Evolutionary conservation across 2,888 invertebrate species (phyloP), one percentile per base, ranked within the genome.

Genomic region (Phasia obesa): DNA sequence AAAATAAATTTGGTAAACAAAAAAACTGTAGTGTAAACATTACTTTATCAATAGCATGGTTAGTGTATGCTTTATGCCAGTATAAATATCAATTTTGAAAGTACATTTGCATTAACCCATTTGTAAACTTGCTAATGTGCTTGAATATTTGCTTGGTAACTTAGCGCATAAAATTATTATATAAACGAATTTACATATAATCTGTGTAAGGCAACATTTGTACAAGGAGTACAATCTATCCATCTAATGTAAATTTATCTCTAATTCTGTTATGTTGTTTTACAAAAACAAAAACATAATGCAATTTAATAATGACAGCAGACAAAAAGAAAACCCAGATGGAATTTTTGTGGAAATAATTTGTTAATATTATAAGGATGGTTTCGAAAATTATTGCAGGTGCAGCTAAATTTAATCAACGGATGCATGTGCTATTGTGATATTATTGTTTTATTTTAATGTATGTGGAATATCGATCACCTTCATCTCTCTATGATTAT

Each of bases 121-220:
- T 78, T 74, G 82, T 69, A 78, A 74, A 78, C 11, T 78, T 69
- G 57, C 27, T 78, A 82, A 78, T 70, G 6, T 81, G 38, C 67
- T 69, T 21, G 62, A 74, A 59, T 70, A 78, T 74, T 78, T 70
- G 73, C 31, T 69, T 74, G 69, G 49, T 74, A 70, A 73, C 57
- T 74, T 73, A 82, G 73, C 57, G 73, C 74, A 82, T 69, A 77
- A 73, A 77, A 74, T 64, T 73, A 57, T 82, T 69, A 70, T 15
- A 53, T 4, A 38, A 19, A 31, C 47, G 9, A 19, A 35, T 11
- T 35, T 35, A 17, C 15, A 38, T 35, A 35, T 57, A 35, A 19
- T 27, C 17, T 19, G 13, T 19, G 7, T 53, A 53, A 11, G 23
- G 55, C 27, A 55, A 55, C 31, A 35, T 35, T 35, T 2, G 11